Evolutionary conservation across 2,797 vertebrate genomes (phyloP).

Genomic region (Pipistrellus pipistrellus): DNA sequence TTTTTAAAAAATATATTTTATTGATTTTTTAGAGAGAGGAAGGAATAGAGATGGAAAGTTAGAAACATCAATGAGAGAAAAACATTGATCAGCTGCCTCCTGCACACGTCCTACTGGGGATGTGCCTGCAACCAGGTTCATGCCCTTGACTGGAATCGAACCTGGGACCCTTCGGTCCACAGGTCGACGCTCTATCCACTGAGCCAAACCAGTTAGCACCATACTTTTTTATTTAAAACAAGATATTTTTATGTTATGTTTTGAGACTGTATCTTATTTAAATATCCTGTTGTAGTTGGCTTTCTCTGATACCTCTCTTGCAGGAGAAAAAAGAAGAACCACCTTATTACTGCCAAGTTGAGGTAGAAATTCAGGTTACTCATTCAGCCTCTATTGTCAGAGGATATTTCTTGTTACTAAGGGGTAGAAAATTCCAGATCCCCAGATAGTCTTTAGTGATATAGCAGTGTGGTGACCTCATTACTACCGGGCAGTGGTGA

Average conservation of each 20-base stretch:
- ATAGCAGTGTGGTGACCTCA: neutral
- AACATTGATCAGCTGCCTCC: too few relatives aligned
- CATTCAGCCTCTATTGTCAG: neutral
- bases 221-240: neutral
- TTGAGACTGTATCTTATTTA: neutral
- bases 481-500: neutral
- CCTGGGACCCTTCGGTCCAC: too few relatives aligned
- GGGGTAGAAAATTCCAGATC: neutral
- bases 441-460: neutral
- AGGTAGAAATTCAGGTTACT: neutral
- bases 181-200: too few relatives aligned
- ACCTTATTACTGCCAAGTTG: neutral
- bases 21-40: too few relatives aligned
- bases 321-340: too few relatives aligned
- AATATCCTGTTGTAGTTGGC: neutral
- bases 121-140: too few relatives aligned
- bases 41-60: too few relatives aligned
- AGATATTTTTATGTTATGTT: neutral
- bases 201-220: too few relatives aligned
- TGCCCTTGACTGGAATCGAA: too few relatives aligned
- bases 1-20: neutral
- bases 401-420: neutral
- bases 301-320: neutral
- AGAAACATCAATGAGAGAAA: too few relatives aligned
- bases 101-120: too few relatives aligned